A percentile compares a stretch with the other conserved stretches of the same genome.
Conservation (phyloP, 2,797 vertebrate genomes). For the Anguilla anguilla region DNA sequence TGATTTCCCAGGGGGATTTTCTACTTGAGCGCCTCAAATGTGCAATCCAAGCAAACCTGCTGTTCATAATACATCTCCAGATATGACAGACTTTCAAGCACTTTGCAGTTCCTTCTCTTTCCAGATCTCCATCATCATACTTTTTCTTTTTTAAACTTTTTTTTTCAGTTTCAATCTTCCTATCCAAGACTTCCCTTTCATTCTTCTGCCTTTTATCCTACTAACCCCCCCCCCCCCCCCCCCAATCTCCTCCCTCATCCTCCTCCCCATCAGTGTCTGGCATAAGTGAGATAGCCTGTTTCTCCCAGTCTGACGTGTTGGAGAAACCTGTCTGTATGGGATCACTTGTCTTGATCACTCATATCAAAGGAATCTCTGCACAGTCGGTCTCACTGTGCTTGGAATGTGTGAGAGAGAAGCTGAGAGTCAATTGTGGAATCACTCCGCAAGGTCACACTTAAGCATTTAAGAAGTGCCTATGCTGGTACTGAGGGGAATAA, state of each 20-base stretch:
- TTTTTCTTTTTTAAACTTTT: constrained; percentile 46
- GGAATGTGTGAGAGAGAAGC: constrained; percentile 57
- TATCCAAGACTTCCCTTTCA: constrained; percentile 61
- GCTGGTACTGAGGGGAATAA: neutral
- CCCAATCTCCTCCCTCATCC: constrained; percentile 44
- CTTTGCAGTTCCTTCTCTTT: constrained; percentile 32
- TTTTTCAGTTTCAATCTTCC: constrained; percentile 48
- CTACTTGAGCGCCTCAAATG: neutral
- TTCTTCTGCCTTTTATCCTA: constrained; percentile 71
- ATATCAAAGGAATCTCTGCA: constrained; percentile 67
- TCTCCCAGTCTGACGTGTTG: constrained; percentile 64
- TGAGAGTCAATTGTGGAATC: constrained; percentile 18
- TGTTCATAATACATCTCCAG: constrained; percentile 58
- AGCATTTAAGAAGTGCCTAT: neutral
- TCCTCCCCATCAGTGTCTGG: constrained; percentile 43
- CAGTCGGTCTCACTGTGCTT: constrained; percentile 62
- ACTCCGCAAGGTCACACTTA: neutral
- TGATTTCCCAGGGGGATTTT: neutral
- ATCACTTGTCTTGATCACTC: constrained; percentile 77
- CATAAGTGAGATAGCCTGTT: constrained; percentile 25
- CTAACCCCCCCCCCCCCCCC: constrained; percentile 44
- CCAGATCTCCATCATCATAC: constrained; percentile 37
- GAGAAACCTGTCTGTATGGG: constrained; percentile 72
- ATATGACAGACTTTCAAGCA: constrained; percentile 64
- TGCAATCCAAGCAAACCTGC: constrained; percentile 48